phyloP scores from a whole-genome alignment of 2,113 vertebrate species.

The Cyanocitta stelleri region DNA sequence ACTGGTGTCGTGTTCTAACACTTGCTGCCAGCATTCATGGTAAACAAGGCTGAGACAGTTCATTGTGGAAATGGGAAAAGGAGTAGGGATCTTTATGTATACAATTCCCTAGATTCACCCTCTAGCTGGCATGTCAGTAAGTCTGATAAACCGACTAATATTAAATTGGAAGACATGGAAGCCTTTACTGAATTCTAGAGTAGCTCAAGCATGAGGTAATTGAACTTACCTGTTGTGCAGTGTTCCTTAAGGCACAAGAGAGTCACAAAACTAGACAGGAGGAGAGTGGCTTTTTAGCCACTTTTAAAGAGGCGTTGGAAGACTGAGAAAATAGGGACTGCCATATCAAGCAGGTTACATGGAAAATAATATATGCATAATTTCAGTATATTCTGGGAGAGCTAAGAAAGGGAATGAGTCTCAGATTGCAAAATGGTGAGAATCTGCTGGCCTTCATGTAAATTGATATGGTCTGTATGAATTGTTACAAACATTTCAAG shows the following conservation, averaged over 20 bases:
- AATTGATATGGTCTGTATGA: background rate
- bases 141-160: background rate
- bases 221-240: background rate
- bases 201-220: background rate
- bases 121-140: background rate
- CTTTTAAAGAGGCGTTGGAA: background rate
- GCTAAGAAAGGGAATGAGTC: background rate
- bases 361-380: background rate
- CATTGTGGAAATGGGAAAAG: background rate
- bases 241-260: background rate
- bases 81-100: background rate
- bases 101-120: background rate
- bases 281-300: too few relatives aligned
- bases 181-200: background rate
- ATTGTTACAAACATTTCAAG: background rate
- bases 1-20: fast-evolving
- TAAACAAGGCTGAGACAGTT: background rate
- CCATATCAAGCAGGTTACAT: background rate
- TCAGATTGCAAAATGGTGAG: background rate
- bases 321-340: background rate
- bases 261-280: background rate
- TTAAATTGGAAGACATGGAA: background rate
- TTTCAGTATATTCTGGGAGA: background rate
- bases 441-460: background rate
- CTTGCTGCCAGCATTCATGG: background rate